A percentile compares a stretch with the other conserved stretches of the same genome.
These are phyloP conservation scores for Pelmatolapia mariae DNA, from an alignment of 2,113 vertebrate genomes.

Conservation along the genomic window DNA sequence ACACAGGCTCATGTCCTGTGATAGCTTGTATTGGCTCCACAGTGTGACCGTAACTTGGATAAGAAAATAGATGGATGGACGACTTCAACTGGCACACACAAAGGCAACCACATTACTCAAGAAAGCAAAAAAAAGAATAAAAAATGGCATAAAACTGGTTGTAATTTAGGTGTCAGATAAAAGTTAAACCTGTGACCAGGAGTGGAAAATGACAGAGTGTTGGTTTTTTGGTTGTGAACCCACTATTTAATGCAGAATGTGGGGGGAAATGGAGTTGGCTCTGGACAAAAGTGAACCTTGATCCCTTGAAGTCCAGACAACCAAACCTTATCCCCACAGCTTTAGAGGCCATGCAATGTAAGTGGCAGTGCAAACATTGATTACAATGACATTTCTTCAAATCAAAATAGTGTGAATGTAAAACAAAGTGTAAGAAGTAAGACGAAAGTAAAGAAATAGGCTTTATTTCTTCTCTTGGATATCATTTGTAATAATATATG, in stretches of 20 bases:
- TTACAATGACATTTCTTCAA: neutral
- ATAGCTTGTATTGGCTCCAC: neutral
- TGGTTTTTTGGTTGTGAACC: neutral
- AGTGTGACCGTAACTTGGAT: neutral
- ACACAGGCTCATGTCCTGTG: neutral
- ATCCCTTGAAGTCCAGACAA: slow-evolving; percentile 48
- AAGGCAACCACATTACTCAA: neutral
- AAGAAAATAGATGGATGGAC: neutral
- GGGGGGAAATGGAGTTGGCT: slow-evolving; percentile 48
- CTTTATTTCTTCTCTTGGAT: neutral
- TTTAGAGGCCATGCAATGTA: slow-evolving; percentile 16
- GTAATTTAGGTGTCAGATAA: slow-evolving; percentile 7
- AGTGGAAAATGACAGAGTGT: neutral
- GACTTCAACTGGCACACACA: neutral
- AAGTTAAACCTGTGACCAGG: neutral
- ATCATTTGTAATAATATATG: neutral
- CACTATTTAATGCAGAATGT: slow-evolving; percentile 23
- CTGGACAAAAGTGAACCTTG: slow-evolving; percentile 31
- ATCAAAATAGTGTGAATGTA: neutral
- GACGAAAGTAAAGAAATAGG: neutral
- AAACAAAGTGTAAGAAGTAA: neutral
- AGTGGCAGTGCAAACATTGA: neutral
- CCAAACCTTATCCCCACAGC: slow-evolving; percentile 20
- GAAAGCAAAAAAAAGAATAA: neutral
- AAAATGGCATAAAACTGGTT: neutral